Percentiles rank a stretch among this genome's conserved stretches.
Conservation (phyloP, 2,113 vertebrate genomes). For the Leiothrix lutea region DNA sequence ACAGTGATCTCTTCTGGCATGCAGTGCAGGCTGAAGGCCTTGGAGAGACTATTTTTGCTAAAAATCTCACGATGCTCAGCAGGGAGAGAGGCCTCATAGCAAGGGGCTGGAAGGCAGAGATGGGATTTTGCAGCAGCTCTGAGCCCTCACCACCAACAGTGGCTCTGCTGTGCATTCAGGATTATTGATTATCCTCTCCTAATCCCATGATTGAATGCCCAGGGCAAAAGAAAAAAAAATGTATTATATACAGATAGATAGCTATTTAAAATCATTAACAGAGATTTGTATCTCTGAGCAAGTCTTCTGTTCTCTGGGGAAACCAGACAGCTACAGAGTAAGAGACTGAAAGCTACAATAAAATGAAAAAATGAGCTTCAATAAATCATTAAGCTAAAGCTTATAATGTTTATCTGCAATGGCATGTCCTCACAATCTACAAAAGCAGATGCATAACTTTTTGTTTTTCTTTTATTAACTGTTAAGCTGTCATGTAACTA, state of each 20-base stretch:
- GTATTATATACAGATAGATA: conserved; percentile 5
- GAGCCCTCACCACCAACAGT: not conserved
- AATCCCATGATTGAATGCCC: not conserved
- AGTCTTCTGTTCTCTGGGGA: not conserved
- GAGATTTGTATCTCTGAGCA: conserved; percentile 7
- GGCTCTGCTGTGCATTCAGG: not conserved
- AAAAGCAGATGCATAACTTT: not conserved
- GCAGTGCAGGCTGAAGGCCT: not conserved
- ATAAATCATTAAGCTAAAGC: conserved; percentile 27
- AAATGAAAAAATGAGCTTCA: conserved; percentile 39
- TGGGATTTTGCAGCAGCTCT: not conserved
- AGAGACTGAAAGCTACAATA: conserved; percentile 8
- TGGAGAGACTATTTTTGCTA: not conserved
- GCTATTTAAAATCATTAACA: conserved; percentile 56
- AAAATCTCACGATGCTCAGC: not conserved
- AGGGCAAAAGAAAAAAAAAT: not conserved
- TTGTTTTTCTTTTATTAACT: conserved; percentile 15
- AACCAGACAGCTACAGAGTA: not conserved
- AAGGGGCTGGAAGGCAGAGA: rapidly evolving
- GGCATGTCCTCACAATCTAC: not conserved
- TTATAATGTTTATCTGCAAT: conserved; percentile 18
- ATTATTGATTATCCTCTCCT: conserved; percentile 43
- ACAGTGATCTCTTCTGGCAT: not conserved
- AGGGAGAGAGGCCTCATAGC: not conserved
- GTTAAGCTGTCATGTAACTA: not conserved